Evolutionary conservation across 1,140 invertebrate species (phyloP).

Genomic region (Drosophila truncata): DNA sequence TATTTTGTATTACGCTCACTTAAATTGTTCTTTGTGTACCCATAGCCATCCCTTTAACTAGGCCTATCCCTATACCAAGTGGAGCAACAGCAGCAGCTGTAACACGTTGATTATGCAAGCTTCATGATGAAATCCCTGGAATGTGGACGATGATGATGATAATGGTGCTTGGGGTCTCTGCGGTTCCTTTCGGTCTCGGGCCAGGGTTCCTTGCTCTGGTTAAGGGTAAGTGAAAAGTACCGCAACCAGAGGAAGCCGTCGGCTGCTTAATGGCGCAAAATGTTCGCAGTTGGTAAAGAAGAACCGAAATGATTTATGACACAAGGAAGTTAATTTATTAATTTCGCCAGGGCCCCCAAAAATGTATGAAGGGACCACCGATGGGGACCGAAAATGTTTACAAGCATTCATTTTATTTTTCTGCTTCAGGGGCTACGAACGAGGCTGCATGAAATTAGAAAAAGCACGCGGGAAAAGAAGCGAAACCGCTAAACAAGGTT

Average conservation of each 20-base stretch:
- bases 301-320: constrained; percentile 80
- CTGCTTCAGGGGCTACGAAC: constrained; percentile 29
- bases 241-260: constrained; percentile 62
- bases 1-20: not conserved
- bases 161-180: constrained; percentile 54
- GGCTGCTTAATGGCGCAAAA: constrained; percentile 81
- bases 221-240: constrained; percentile 82
- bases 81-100: constrained; percentile 60
- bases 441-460: constrained; percentile 43
- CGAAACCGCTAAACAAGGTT: constrained; percentile 64
- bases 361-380: constrained; percentile 26
- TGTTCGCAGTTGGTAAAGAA: constrained; percentile 76
- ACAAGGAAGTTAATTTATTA: constrained; percentile 85
- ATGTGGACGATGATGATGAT: constrained; percentile 60
- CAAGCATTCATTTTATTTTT: constrained; percentile 56
- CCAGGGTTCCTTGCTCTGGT: constrained; percentile 35
- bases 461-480: constrained; percentile 12
- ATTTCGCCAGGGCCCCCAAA: constrained; percentile 56
- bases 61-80: constrained; percentile 64
- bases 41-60: constrained; percentile 63
- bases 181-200: constrained; percentile 42
- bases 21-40: constrained; percentile 3
- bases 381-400: constrained; percentile 57
- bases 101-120: constrained; percentile 76
- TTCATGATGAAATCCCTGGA: constrained; percentile 57